Evolutionary conservation across 2,113 vertebrate species (phyloP), one percentile per base, ranked within the genome.

Genomic region (Aptenodytes forsteri): DNA sequence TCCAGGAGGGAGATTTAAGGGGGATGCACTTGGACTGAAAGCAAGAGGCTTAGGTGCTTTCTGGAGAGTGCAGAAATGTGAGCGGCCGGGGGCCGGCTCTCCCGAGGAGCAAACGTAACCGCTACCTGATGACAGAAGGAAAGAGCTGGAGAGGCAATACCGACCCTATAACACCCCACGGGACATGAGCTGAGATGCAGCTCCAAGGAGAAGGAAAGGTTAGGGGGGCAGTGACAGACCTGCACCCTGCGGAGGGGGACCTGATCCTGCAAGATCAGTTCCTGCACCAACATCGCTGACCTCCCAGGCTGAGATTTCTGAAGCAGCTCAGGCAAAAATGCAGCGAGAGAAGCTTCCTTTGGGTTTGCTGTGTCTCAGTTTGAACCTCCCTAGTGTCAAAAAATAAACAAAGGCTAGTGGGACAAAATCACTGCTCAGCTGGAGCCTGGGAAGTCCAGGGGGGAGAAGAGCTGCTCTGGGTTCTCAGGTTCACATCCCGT

Each of bases 11-110:
- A 87, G 75, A 46, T 72, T 89, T 95, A 86, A 92, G 86, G 42
- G 50, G 88, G 91, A 73, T 89, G 66, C 59, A 52, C 59, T 95
- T 90, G 89, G 59, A 83, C 55, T 55, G 61, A 87, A 85, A 91
- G 49, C 62, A 44, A 65, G 87, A 84, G 42, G 78, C 73, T 90
- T 40, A 59, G 93, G 61, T 66, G 30, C 59, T 94, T 95, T 47
- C 83, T 2, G 9, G 73, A 82, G 82, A 81, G 89, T 34, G 34
- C 38, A 32, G 90, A 78, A 82, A 62, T 52, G 90, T 26, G 58
- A 88, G 73, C 0, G 0, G 20, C 55, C 9, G 3, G 67, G 56
- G 27, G 17, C 5, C 16, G 6, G 12, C 21, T 67, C 15, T 58
- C 69, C 42, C 0, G 14, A 56, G 89, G 3, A 79, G 9, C 64